A percentile compares a stretch with the other conserved stretches of the same genome.
Evolutionary conservation across 2,797 vertebrate genomes (phyloP).

Genomic region (Channallabes apus): DNA sequence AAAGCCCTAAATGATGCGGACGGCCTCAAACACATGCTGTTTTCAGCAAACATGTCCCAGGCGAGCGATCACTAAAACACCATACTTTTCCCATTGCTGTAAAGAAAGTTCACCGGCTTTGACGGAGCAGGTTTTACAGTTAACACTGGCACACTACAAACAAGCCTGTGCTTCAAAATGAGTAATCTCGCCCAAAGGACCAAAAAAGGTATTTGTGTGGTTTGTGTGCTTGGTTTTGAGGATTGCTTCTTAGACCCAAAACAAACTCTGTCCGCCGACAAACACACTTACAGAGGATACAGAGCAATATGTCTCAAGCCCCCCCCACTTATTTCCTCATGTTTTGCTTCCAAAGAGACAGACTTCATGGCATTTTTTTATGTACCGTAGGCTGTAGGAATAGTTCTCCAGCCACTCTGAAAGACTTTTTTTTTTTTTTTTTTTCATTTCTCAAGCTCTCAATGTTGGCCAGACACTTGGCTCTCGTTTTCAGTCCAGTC

Average conservation of each 20-base stretch:
- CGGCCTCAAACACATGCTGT: not conserved
- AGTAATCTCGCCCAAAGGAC: not conserved
- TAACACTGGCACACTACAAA: not conserved
- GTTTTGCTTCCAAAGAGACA: no score
- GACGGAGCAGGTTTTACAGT: not conserved
- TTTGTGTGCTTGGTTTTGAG: constrained; percentile 26
- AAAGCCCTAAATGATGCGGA: not conserved
- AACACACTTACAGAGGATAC: not conserved
- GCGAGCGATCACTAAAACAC: not conserved
- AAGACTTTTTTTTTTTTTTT: no score
- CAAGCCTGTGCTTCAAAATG: not conserved
- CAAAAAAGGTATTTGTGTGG: constrained; percentile 35
- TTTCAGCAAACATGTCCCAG: constrained; percentile 19
- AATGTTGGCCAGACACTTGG: no score
- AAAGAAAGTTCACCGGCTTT: constrained; percentile 24
- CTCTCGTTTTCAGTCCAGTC: no score
- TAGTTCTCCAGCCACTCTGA: no score
- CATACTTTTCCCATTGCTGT: constrained; percentile 17
- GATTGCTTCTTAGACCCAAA: constrained; percentile 46
- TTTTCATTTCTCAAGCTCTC: no score
- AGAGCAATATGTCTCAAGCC: not conserved
- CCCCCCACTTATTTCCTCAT: no score
- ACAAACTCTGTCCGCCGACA: not conserved
- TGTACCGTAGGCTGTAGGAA: no score
- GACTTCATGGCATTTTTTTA: no score